Conservation (phyloP, 1,140 invertebrate species). For the Sweltsa coloradensis region DNA sequence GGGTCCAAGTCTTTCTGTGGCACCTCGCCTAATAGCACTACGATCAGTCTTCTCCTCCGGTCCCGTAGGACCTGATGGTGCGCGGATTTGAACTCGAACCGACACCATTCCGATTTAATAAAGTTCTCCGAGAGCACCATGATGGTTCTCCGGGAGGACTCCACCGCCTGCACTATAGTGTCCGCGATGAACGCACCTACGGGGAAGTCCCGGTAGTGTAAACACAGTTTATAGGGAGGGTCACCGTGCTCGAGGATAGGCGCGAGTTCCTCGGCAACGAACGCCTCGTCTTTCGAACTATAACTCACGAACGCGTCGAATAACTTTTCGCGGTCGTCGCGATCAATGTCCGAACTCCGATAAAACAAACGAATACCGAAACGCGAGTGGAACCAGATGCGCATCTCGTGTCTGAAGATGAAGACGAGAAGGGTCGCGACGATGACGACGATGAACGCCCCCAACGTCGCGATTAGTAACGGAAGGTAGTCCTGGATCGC, state of each 20-base stretch:
- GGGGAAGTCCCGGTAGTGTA: constrained; percentile 77
- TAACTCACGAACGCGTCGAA: constrained; percentile 88
- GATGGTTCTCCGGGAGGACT: constrained; percentile 78
- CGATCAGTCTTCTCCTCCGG: constrained; percentile 61
- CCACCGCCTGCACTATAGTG: constrained; percentile 80
- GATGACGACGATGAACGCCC: constrained; percentile 42
- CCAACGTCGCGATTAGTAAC: constrained; percentile 57
- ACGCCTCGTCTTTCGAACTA: constrained; percentile 79
- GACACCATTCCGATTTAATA: constrained; percentile 85
- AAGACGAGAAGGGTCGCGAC: constrained; percentile 30
- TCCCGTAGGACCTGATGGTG: constrained; percentile 83
- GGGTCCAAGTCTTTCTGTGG: constrained; percentile 76
- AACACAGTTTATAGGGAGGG: constrained; percentile 57
- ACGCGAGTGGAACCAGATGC: constrained; percentile 76
- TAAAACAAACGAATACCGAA: constrained; percentile 76
- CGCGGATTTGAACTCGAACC: constrained; percentile 85
- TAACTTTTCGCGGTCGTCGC: constrained; percentile 66
- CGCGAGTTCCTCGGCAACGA: constrained; percentile 73
- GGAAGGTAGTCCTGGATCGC: constrained; percentile 70
- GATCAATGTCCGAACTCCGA: constrained; percentile 60
- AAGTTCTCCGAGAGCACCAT: constrained; percentile 87
- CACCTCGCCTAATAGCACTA: constrained; percentile 73
- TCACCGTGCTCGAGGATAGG: constrained; percentile 59
- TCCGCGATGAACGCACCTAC: constrained; percentile 74
- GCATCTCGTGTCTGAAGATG: constrained; percentile 68